Percentiles rank a stretch among this genome's conserved stretches.
Conservation (phyloP, 2,797 vertebrate genomes). For the Margarornis squamiger region DNA sequence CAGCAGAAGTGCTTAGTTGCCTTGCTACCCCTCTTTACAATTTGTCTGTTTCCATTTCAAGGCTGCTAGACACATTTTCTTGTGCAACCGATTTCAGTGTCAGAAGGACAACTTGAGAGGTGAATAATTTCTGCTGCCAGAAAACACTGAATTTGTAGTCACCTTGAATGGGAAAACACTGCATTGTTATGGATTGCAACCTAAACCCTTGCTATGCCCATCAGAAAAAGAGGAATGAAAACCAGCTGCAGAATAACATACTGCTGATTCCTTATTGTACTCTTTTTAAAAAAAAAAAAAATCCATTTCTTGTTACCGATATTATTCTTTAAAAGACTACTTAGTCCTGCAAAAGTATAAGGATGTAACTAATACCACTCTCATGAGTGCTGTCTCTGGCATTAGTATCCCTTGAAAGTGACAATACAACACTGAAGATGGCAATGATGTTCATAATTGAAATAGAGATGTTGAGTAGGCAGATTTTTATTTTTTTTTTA, state of each 20-base stretch:
- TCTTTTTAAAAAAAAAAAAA: background rate
- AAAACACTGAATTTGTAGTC: conserved; percentile 35
- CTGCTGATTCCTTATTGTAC: background rate
- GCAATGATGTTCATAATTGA: background rate
- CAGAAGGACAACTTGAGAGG: conserved; percentile 19
- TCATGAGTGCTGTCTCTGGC: background rate
- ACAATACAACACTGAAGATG: background rate
- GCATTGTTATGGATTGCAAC: background rate
- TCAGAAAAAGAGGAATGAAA: background rate
- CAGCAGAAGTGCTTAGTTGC: background rate
- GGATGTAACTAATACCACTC: background rate
- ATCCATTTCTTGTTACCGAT: background rate
- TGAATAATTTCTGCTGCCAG: conserved; percentile 41
- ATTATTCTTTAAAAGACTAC: background rate
- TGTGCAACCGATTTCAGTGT: background rate
- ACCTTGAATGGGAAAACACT: conserved; percentile 23
- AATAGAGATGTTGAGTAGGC: background rate
- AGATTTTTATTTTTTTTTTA: no score
- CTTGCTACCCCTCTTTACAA: background rate
- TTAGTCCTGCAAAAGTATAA: background rate
- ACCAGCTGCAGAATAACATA: background rate
- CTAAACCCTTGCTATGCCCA: background rate
- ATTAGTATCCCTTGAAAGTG: background rate
- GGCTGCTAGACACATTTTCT: conserved; percentile 35
- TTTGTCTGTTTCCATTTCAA: conserved; percentile 61